A percentile compares a stretch with the other conserved stretches of the same genome.
Conservation (phyloP, 2,797 vertebrate species). For the Acipenser ruthenus region DNA sequence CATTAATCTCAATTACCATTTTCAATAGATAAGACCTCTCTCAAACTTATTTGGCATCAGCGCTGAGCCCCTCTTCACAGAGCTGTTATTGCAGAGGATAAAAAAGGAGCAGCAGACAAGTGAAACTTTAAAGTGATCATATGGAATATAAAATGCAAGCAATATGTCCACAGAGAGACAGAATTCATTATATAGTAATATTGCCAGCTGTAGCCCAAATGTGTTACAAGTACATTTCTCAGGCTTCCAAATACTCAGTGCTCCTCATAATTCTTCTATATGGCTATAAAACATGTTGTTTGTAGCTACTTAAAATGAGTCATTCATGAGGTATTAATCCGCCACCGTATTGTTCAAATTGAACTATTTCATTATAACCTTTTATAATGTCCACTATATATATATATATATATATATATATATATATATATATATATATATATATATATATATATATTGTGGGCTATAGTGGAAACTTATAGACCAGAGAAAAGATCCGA, state of each 20-base stretch:
- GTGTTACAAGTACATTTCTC: neutral
- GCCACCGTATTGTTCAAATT: neutral
- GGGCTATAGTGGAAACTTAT: neutral
- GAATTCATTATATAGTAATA: neutral
- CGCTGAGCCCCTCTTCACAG: neutral
- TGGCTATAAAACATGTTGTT: neutral
- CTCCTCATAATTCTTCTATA: neutral
- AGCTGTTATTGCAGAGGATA: too few species aligned
- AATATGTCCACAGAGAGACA: neutral
- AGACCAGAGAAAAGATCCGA: too few species aligned
- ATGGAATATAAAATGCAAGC: neutral
- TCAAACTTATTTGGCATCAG: too few species aligned
- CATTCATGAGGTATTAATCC: neutral
- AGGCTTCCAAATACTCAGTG: neutral
- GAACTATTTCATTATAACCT: neutral
- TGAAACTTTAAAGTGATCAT: neutral
- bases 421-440: too few species aligned
- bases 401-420: too few species aligned
- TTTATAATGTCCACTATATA: too few species aligned
- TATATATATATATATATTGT: too few species aligned
- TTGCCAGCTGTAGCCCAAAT: neutral
- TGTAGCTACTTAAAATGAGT: neutral
- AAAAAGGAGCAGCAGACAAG: neutral
- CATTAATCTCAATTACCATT: conserved; percentile 1
- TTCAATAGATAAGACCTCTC: neutral